Base-by-base conservation (phyloP, 2,888 invertebrate species). In the Apantesis nais region DNA sequence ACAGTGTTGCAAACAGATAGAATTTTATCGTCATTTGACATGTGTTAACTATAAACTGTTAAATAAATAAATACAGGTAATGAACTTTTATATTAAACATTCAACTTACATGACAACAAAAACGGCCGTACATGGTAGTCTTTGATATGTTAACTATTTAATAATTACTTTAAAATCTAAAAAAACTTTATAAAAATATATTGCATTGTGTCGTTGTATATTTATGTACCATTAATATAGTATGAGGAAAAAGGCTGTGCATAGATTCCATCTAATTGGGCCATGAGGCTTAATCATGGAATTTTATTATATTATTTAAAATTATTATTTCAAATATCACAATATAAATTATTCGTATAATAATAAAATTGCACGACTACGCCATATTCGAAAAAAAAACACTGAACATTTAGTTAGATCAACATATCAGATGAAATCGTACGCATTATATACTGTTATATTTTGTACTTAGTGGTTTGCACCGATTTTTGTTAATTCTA, bases 191-290 rank as follows among this genome's bases (percentile, higher is more conserved):
- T 89, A 86, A 85, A 92, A 91, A 93, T 90, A 93, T 92, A 93
- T 93, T 93, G 90, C 92, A 89, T 90, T 89, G 89, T 85, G 82
- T 93, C 91, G 91, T 93, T 93, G 93, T 93, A 91, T 88, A 88
- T 86, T 87, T 86, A 83, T 88, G 86, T 86, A 86, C 82, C 86
- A 90, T 89, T 88, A 88, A 85, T 90, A 89, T 82, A 83, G 83
- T 81, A 83, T 83, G 81, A 81, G 82, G 83, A 75, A 81, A 86
- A 78, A 80, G 74, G 71, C 70, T 76, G 75, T 72, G 76, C 77
- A 74, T 75, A 77, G 75, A 83, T 82, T 82, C 77, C 79, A 79
- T 74, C 80, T 78, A 74, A 85, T 77, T 68, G 67, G 60, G 58
- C 66, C 65, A 71, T 60, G 67, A 29, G 67, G 62, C 70, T 60